A percentile compares a stretch with the other conserved stretches of the same genome.
Conservation (phyloP, 1,140 invertebrate species). For the Anthonomus grandis region DNA sequence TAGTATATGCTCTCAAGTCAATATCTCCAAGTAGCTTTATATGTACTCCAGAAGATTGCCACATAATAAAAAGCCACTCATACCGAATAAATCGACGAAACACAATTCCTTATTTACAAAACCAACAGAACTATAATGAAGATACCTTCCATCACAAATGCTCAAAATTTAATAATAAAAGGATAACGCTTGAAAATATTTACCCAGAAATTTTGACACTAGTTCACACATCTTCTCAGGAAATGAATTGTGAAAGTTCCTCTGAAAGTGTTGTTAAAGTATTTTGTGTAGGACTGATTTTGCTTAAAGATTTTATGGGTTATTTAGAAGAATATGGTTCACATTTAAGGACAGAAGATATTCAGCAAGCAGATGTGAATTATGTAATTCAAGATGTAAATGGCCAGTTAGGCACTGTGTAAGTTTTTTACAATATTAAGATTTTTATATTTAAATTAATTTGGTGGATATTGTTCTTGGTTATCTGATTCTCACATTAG, state of each 20-base stretch:
- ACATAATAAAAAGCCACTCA: conserved; percentile 20
- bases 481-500: too few relatives aligned
- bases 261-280: conserved; percentile 20
- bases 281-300: conserved; percentile 14
- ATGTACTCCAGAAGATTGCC: conserved; percentile 14
- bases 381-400: conserved; percentile 27
- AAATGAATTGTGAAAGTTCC: conserved; percentile 16
- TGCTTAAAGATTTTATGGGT: conserved; percentile 25
- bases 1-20: conserved; percentile 30
- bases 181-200: conserved; percentile 21
- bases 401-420: too few relatives aligned
- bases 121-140: conserved; percentile 23
- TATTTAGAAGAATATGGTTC: conserved; percentile 17
- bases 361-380: conserved; percentile 22
- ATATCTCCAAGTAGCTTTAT: conserved; percentile 13
- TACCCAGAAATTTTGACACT: conserved; percentile 19
- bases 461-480: too few relatives aligned
- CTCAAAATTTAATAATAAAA: conserved; percentile 11
- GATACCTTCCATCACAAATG: conserved; percentile 14
- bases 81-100: conserved; percentile 15
- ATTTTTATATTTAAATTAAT: too few relatives aligned
- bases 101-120: conserved; percentile 28
- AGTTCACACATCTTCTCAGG: conserved; percentile 12
- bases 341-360: conserved; percentile 28
- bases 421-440: too few relatives aligned